These are phyloP conservation scores for Allacma fusca DNA, from an alignment of 2,888 invertebrate species.

Conservation along the genomic window DNA sequence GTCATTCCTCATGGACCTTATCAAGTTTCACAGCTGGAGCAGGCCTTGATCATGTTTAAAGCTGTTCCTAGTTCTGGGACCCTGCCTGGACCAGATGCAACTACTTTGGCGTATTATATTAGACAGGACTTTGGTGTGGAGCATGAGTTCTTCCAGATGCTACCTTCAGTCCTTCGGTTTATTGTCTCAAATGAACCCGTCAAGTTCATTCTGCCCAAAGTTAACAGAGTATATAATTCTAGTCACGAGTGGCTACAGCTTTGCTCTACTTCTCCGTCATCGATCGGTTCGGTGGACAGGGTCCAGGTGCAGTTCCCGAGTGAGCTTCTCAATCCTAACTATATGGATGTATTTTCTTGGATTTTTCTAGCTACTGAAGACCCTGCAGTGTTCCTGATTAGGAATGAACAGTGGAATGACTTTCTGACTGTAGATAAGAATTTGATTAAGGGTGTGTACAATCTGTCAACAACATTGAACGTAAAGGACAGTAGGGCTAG, in stretches of 20 bases:
- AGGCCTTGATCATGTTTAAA: neutral
- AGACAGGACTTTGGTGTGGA: slow-evolving; percentile 17
- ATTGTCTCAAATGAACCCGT: neutral
- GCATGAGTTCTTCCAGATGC: neutral
- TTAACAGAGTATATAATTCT: neutral
- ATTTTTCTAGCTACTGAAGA: neutral
- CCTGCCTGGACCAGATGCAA: neutral
- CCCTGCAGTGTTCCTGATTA: slow-evolving; percentile 18
- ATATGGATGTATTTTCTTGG: slow-evolving; percentile 4
- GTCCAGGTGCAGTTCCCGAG: slow-evolving; percentile 5
- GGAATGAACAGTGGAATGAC: slow-evolving; percentile 30
- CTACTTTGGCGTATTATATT: neutral
- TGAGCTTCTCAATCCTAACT: slow-evolving; percentile 2
- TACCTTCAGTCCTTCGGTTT: neutral
- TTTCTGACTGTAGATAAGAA: neutral
- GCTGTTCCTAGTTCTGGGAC: neutral
- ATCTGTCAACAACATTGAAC: too few species aligned
- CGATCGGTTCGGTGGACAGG: neutral
- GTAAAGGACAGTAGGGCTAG: too few species aligned
- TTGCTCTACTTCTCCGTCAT: neutral
- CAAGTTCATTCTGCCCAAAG: neutral
- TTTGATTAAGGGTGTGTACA: too few species aligned
- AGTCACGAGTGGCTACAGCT: neutral
- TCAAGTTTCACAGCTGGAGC: neutral
- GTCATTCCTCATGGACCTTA: slow-evolving; percentile 23